These are phyloP conservation scores for Prionailurus bengalensis DNA, from an alignment of 2,113 vertebrate genomes.

Conservation along the genomic window DNA sequence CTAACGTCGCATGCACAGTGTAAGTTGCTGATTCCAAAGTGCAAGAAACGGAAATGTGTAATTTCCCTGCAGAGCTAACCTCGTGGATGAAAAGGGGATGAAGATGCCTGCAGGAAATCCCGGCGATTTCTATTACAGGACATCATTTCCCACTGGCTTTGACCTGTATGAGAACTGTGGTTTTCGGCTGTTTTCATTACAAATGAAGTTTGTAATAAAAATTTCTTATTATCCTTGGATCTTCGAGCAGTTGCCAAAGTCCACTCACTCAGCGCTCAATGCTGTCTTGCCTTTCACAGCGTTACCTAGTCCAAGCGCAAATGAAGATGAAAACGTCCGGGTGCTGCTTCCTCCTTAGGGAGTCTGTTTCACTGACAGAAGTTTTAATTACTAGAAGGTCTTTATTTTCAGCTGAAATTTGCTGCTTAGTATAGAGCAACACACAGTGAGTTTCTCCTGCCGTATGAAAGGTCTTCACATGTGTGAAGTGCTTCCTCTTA, in stretches of 20 bases:
- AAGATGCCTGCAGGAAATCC: neutral
- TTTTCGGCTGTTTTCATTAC: constrained; percentile 44
- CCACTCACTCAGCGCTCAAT: no score
- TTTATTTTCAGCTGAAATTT: constrained; percentile 35
- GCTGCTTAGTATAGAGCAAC: neutral
- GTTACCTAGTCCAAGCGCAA: neutral
- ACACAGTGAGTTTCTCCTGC: neutral
- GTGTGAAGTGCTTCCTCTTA: neutral
- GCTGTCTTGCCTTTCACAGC: neutral
- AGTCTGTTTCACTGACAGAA: neutral
- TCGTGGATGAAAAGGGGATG: constrained; percentile 36
- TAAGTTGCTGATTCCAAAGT: constrained; percentile 69
- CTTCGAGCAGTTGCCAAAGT: neutral
- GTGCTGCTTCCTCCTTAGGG: neutral
- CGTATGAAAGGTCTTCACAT: neutral
- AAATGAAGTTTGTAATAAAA: constrained; percentile 62
- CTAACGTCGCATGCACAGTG: neutral
- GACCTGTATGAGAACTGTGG: constrained; percentile 35
- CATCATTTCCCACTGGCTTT: neutral
- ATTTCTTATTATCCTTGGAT: constrained; percentile 31
- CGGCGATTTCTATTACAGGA: neutral
- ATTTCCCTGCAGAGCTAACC: constrained; percentile 65
- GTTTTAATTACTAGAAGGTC: neutral
- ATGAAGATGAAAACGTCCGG: neutral
- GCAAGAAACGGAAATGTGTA: constrained; percentile 48